Evolutionary conservation across 1,140 invertebrate species (phyloP).

Genomic region (Drosophila yakuba): DNA sequence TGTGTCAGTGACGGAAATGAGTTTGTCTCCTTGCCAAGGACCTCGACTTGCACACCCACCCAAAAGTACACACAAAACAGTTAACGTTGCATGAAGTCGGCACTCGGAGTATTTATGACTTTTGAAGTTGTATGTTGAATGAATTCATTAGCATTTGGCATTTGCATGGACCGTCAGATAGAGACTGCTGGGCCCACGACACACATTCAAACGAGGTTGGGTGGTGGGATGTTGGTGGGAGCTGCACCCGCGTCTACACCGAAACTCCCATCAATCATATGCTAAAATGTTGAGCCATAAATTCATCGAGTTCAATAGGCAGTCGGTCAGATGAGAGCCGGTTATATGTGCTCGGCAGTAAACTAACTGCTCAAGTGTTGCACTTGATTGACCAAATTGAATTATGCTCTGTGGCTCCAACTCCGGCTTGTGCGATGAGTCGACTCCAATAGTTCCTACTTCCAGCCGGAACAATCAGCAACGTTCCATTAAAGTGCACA

Average conservation of each 20-base stretch:
- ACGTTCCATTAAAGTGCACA: background rate
- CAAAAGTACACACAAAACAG: slow-evolving; percentile 39
- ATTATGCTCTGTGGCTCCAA: slow-evolving; percentile 54
- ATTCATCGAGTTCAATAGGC: slow-evolving; percentile 71
- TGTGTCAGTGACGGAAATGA: slow-evolving; percentile 78
- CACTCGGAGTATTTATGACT: slow-evolving; percentile 71
- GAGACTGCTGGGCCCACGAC: background rate
- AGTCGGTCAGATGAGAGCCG: slow-evolving; percentile 24
- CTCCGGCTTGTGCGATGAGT: slow-evolving; percentile 7
- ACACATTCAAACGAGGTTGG: background rate
- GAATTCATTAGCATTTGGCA: slow-evolving; percentile 76
- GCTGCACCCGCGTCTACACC: background rate
- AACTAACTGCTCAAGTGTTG: slow-evolving; percentile 47
- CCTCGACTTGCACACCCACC: background rate
- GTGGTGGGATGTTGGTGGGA: too few relatives aligned
- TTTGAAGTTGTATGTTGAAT: slow-evolving; percentile 70
- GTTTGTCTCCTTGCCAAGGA: slow-evolving; percentile 60
- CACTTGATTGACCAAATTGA: slow-evolving; percentile 70
- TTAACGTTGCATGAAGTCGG: slow-evolving; percentile 76
- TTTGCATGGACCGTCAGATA: slow-evolving; percentile 47
- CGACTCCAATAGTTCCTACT: background rate
- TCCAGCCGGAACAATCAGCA: slow-evolving; percentile 8
- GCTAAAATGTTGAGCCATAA: slow-evolving; percentile 70
- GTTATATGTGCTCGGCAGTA: slow-evolving; percentile 27
- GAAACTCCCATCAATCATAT: slow-evolving; percentile 63